A percentile compares a stretch with the other conserved stretches of the same genome.
phyloP scores from a whole-genome alignment of 2,113 vertebrate genomes.

The Protomyctophum bolini region DNA sequence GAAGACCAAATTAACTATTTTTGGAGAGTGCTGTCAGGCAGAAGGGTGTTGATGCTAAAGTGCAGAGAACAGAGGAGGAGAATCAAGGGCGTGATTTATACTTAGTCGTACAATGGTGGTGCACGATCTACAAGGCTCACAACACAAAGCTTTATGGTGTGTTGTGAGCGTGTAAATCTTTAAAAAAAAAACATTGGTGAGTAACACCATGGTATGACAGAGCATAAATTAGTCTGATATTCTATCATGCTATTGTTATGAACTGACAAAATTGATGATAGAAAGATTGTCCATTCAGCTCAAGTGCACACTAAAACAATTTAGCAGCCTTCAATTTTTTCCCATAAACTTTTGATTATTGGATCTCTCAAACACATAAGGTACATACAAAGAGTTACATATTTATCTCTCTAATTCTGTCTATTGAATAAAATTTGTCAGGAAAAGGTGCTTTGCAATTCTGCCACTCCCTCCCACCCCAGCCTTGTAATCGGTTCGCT shows the following conservation, averaged over 20 bases:
- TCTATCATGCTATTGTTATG: neutral
- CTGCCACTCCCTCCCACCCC: neutral
- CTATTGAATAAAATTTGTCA: too few species aligned
- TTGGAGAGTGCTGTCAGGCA: slow-evolving; percentile 4
- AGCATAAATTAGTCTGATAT: too few species aligned
- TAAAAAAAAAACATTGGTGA: too few species aligned
- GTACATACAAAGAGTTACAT: too few species aligned
- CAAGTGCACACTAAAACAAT: neutral
- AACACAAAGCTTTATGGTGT: too few species aligned
- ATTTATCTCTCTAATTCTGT: too few species aligned
- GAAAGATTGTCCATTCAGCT: slow-evolving; percentile 2
- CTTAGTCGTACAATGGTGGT: neutral
- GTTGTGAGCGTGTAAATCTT: too few species aligned
- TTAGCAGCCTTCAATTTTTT: too few species aligned
- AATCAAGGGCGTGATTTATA: neutral
- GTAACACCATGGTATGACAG: too few species aligned
- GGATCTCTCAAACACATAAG: too few species aligned
- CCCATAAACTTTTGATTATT: too few species aligned
- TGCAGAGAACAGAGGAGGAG: slow-evolving; percentile 1
- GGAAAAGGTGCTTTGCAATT: neutral
- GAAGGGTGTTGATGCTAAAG: neutral
- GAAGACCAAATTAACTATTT: slow-evolving; percentile 45
- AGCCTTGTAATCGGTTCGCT: neutral
- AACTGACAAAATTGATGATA: neutral
- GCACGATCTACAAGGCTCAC: too few species aligned